A percentile compares a stretch with the other conserved stretches of the same genome.
phyloP scores from a whole-genome alignment of 1,140 invertebrate species.

The Caenorhabditis remanei region DNA sequence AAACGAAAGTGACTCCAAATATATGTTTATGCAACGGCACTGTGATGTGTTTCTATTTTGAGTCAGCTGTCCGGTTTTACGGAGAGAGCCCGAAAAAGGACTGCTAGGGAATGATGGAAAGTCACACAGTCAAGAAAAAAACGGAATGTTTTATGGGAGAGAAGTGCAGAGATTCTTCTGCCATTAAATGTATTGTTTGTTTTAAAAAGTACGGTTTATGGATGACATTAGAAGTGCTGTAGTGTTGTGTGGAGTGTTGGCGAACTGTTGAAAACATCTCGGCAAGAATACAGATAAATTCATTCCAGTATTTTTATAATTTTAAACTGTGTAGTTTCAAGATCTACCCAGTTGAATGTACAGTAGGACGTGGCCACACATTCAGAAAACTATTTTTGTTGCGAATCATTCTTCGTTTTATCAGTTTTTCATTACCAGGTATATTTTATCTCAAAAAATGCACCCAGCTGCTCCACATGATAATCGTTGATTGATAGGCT shows the following conservation, averaged over 20 bases:
- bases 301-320: too few species aligned
- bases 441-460: too few species aligned
- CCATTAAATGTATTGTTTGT: background rate
- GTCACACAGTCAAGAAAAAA: too few species aligned
- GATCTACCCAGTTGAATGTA: too few species aligned
- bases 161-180: background rate
- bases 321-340: too few species aligned
- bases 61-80: slow-evolving; percentile 14
- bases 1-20: background rate
- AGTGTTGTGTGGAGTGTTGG: background rate
- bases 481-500: background rate
- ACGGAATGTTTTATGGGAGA: background rate
- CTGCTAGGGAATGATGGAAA: background rate
- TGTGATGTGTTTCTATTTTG: background rate
- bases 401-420: too few species aligned
- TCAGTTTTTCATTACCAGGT: too few species aligned
- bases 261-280: background rate
- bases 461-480: too few species aligned
- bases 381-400: too few species aligned
- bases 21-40: background rate
- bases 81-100: slow-evolving; percentile 10
- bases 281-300: too few species aligned
- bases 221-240: background rate
- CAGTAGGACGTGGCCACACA: too few species aligned
- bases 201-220: slow-evolving; percentile 16